These are phyloP conservation scores for Caranx ignobilis DNA, from an alignment of 2,113 vertebrate species.

Conservation along the genomic window DNA sequence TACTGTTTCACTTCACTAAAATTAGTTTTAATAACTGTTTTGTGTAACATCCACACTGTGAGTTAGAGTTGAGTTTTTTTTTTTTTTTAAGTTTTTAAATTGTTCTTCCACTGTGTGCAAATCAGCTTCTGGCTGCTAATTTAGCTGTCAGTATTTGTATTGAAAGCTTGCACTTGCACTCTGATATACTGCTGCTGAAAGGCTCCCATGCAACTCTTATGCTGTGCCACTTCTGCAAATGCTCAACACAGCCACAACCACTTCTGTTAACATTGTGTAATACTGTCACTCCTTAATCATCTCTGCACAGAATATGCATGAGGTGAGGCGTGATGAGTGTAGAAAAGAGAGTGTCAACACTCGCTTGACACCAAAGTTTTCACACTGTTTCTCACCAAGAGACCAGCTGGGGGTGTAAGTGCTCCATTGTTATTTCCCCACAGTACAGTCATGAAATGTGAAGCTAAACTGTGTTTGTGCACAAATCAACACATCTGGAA, in stretches of 20 bases:
- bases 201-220: neutral
- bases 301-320: neutral
- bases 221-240: neutral
- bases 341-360: neutral
- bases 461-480: neutral
- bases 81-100: too few relatives aligned
- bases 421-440: conserved; percentile 4
- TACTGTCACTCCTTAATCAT: neutral
- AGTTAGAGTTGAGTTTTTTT: too few relatives aligned
- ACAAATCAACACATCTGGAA: neutral
- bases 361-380: neutral
- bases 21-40: too few relatives aligned
- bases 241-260: neutral
- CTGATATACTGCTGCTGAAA: neutral
- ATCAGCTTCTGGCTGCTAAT: too few relatives aligned
- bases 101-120: too few relatives aligned
- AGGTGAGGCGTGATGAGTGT: neutral
- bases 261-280: neutral
- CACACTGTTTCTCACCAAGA: neutral
- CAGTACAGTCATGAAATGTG: neutral
- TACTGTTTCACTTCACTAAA: too few relatives aligned
- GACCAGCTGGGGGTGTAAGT: conserved; percentile 46
- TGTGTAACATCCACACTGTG: too few relatives aligned
- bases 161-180: too few relatives aligned
- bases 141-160: too few relatives aligned